A percentile compares a stretch with the other conserved stretches of the same genome.
Conservation (phyloP, 2,113 vertebrate species). For the Chloropsis cyanopogon region DNA sequence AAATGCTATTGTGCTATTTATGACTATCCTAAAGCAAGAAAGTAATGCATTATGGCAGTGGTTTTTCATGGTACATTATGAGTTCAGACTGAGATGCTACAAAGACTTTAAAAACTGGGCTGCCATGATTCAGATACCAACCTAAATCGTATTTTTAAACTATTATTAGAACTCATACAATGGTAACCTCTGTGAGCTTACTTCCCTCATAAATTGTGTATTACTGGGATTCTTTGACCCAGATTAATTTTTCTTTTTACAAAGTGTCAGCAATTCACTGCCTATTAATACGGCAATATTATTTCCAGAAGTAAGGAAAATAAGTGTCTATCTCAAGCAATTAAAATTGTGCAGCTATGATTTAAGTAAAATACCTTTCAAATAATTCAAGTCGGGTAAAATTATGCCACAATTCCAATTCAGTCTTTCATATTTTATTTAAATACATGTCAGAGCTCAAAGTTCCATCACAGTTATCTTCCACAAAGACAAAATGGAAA, state of each 20-base stretch:
- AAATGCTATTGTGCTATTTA: not conserved
- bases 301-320: conserved; percentile 33
- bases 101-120: not conserved
- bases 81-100: not conserved
- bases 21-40: not conserved
- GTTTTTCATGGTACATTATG: not conserved
- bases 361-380: conserved; percentile 40
- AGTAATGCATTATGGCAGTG: not conserved
- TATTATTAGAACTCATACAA: conserved; percentile 1
- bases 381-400: conserved; percentile 31
- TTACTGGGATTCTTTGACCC: not conserved
- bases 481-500: conserved; percentile 6
- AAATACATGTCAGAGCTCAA: conserved; percentile 1
- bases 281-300: conserved; percentile 35
- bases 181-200: conserved; percentile 1
- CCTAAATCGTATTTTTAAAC: conserved; percentile 1
- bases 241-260: conserved; percentile 39
- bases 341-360: conserved; percentile 29
- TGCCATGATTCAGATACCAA: not conserved
- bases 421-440: conserved; percentile 34
- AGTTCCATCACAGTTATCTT: not conserved
- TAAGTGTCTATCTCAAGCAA: conserved; percentile 36
- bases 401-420: not conserved
- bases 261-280: conserved; percentile 17
- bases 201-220: conserved; percentile 8